Percentiles rank a stretch among this genome's conserved stretches.
These are phyloP conservation scores for Phasianus colchicus DNA, from an alignment of 2,113 vertebrate species.

Conservation along the genomic window DNA sequence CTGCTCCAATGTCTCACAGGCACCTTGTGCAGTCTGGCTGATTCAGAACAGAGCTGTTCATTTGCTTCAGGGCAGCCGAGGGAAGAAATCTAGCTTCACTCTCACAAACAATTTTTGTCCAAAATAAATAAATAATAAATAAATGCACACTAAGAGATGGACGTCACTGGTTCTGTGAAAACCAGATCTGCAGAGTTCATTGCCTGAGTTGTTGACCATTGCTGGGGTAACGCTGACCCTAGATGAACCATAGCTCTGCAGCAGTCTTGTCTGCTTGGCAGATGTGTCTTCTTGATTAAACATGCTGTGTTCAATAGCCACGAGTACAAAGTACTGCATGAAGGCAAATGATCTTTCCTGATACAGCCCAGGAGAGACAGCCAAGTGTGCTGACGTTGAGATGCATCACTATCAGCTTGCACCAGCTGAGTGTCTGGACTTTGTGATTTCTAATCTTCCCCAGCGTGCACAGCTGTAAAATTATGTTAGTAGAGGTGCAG, in stretches of 20 bases:
- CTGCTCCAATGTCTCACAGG: accelerated
- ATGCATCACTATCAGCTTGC: conserved; percentile 7
- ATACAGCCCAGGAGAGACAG: neutral
- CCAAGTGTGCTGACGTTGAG: conserved; percentile 24
- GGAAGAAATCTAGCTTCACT: neutral
- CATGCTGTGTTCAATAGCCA: neutral
- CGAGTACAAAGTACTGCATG: neutral
- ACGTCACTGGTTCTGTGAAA: neutral
- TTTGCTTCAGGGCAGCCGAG: neutral
- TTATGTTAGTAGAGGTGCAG: neutral
- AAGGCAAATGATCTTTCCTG: neutral
- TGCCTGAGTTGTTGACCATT: neutral
- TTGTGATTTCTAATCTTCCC: neutral
- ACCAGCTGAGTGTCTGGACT: conserved; percentile 48
- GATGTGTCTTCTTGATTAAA: neutral
- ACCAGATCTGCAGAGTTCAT: neutral
- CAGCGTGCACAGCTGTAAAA: conserved; percentile 26
- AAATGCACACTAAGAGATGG: neutral
- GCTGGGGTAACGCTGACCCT: neutral
- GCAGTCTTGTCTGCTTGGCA: neutral
- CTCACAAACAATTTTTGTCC: neutral
- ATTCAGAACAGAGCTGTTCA: neutral
- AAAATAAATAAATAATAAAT: neutral
- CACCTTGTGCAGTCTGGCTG: neutral
- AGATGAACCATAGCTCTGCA: neutral